Evolutionary conservation across 1,140 invertebrate genomes (phyloP).

Genomic region (roundworm (Caenorhabditis elegans)): WBcel235 BX284605.5:3960001-3960500

Average conservation of each 20-base stretch:
- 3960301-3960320: constrained; percentile 2
- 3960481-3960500: too few species aligned
- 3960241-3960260: constrained; percentile 34
- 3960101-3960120: background rate
- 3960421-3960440: too few species aligned
- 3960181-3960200: constrained; percentile 17
- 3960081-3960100: constrained; percentile 36
- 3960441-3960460: too few species aligned
- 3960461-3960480: too few species aligned
- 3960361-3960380: too few species aligned
- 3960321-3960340: background rate
- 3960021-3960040: constrained; percentile 45
- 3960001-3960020: constrained; percentile 45
- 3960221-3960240: constrained; percentile 44
- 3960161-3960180: constrained; percentile 38
- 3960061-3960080: constrained; percentile 35
- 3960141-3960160: constrained; percentile 32
- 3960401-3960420: too few species aligned
- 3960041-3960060: constrained; percentile 42
- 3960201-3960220: constrained; percentile 36
- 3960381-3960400: too few species aligned
- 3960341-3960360: constrained; percentile 4
- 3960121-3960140: background rate
- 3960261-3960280: background rate
- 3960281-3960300: background rate